phyloP scores from a whole-genome alignment of 2,113 vertebrate species.

The Tragulus kanchil region DNA sequence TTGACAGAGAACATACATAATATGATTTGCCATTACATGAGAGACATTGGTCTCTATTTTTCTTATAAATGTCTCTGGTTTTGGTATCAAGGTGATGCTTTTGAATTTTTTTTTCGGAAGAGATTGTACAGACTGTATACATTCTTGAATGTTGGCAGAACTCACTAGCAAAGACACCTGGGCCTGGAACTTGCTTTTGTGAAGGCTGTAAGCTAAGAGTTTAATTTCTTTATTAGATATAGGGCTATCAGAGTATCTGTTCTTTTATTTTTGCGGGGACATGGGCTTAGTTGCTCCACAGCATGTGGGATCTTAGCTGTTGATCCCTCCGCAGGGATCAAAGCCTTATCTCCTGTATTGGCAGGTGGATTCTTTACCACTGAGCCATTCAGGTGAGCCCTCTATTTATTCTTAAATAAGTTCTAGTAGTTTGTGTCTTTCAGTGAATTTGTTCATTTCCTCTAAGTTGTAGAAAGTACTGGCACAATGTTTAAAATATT shows the following conservation, averaged over 20 bases:
- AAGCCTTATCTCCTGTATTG: neutral
- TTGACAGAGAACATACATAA: neutral
- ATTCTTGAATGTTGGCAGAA: neutral
- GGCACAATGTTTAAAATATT: neutral
- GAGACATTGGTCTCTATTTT: neutral
- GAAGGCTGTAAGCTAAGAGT: neutral
- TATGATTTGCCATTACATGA: neutral
- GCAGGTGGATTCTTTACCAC: neutral
- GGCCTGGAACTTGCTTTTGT: neutral
- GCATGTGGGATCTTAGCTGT: neutral
- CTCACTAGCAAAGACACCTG: neutral
- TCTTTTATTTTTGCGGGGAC: neutral
- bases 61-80: neutral
- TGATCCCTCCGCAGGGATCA: too few species aligned
- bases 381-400: neutral
- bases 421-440: neutral
- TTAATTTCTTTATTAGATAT: neutral
- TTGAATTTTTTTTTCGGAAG: neutral
- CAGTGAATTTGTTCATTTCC: neutral
- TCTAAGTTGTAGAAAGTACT: neutral
- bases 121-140: neutral
- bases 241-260: neutral
- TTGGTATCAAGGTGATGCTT: neutral
- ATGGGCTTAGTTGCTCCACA: neutral
- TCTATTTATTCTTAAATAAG: neutral